Percentiles rank a stretch among this genome's conserved stretches.
Conservation (phyloP, 1,140 invertebrate species). For the Micrasema longulum region DNA sequence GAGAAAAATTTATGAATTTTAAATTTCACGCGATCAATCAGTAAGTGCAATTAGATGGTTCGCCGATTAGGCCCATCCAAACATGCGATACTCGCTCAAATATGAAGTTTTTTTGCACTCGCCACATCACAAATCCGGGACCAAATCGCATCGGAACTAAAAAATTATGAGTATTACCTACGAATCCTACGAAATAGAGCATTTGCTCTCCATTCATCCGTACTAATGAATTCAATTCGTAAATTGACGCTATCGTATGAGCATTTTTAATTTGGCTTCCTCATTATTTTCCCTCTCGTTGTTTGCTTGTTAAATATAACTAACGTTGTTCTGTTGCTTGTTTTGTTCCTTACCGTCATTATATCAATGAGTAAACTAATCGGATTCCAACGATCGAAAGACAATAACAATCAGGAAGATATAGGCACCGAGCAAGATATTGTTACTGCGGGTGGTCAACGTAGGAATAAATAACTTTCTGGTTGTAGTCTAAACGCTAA, state of each 20-base stretch:
- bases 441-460: not conserved
- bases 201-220: slow-evolving; percentile 45
- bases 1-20: slow-evolving; percentile 38
- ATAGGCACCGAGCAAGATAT: not conserved
- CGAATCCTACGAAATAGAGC: slow-evolving; percentile 48
- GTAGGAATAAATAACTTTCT: not conserved
- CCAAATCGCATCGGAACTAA: slow-evolving; percentile 15
- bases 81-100: slow-evolving; percentile 31
- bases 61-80: slow-evolving; percentile 31
- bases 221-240: slow-evolving; percentile 53
- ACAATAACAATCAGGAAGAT: no score
- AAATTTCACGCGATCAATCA: slow-evolving; percentile 47
- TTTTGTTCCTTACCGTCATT: not conserved
- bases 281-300: slow-evolving; percentile 42
- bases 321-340: not conserved
- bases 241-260: slow-evolving; percentile 54
- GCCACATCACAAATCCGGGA: slow-evolving; percentile 39
- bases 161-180: slow-evolving; percentile 33
- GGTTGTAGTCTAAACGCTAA: no score
- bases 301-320: slow-evolving; percentile 25
- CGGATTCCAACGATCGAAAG: slow-evolving; percentile 17
- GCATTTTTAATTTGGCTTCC: slow-evolving; percentile 55
- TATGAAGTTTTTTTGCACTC: slow-evolving; percentile 10
- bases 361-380: slow-evolving; percentile 14
- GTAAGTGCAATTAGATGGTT: slow-evolving; percentile 43